Evolutionary conservation across 2,888 invertebrate species (phyloP), one percentile per base, ranked within the genome.

Genomic region (Ptilodon capucinus): DNA sequence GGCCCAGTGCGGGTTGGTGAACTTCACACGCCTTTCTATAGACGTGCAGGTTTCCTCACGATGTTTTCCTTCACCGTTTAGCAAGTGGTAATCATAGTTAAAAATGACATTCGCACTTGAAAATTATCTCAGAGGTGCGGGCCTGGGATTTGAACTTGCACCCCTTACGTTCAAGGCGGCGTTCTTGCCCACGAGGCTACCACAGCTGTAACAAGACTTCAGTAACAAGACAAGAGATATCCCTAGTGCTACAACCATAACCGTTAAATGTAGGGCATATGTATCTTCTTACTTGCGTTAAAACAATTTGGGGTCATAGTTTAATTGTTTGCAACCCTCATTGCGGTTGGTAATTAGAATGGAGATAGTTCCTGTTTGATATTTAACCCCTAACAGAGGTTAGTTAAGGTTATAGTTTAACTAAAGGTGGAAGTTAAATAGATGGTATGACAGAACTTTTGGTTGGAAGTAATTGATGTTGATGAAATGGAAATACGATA

Each of bases 271-370:
- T 17, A 17, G 17, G 17, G 16, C 14, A 6, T 32, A 32, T 21
- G 13, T 4, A 13, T 39, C 13, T 23, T 39, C 39, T 19, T 36
- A 36, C 17, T 11, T 21, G 13, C 21, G 39, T 41, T 63, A 57
- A 45, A 57, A 53, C 60, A 50, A 54, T 60, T 66, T 48, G 54
- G 45, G 56, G 60, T 59, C 54, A 57, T 48, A 64, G 52, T 59
- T 54, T 56, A 59, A 64, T 55, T 50, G 50, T 48, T 35, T 47
- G 40, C 41, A 36, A 18, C 57, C 54, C 47, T 64, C 53, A 60
- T 57, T 57, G 54, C 54, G 59, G 63, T 51, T 43, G 44, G 45
- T 63, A 60, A 64, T 66, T 60, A 60, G 57, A 43, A 34, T 11
- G 49, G 21, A 48, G 54, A 53, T 57, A 56, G 51, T 44, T 38